These are phyloP conservation scores for Stegastes partitus DNA, from an alignment of 2,113 vertebrate species.

Conservation along the genomic window DNA sequence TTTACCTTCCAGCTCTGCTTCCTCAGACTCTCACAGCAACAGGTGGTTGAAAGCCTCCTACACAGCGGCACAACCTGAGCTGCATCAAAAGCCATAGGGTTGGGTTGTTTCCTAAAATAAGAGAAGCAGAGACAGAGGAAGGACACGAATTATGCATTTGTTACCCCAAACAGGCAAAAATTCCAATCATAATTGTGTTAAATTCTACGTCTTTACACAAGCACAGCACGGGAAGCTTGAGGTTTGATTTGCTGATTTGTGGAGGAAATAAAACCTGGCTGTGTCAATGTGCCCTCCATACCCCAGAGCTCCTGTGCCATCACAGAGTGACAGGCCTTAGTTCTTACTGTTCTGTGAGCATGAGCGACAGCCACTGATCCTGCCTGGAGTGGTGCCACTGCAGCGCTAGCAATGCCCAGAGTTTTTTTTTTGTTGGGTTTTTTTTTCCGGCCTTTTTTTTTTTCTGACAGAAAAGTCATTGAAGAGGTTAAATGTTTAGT, in stretches of 20 bases:
- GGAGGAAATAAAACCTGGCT: slow-evolving; percentile 29
- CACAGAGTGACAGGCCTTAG: slow-evolving; percentile 58
- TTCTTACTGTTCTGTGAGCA: slow-evolving; percentile 66
- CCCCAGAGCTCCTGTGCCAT: slow-evolving; percentile 53
- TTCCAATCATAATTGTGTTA: too few species aligned
- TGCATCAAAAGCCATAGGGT: slow-evolving; percentile 37
- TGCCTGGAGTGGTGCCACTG: slow-evolving; percentile 70
- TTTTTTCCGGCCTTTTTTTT: slow-evolving; percentile 40
- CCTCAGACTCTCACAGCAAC: slow-evolving; percentile 25
- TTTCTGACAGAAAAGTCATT: slow-evolving; percentile 60
- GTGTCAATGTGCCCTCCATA: slow-evolving; percentile 46
- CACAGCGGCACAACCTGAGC: slow-evolving; percentile 31
- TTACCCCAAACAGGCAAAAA: too few species aligned
- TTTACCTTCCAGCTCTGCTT: slow-evolving; percentile 41
- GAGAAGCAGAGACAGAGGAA: slow-evolving; percentile 32
- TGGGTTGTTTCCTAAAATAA: slow-evolving; percentile 37
- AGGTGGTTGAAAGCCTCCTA: slow-evolving; percentile 53
- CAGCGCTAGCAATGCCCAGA: slow-evolving; percentile 59
- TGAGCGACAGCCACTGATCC: slow-evolving; percentile 67
- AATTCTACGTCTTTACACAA: not conserved
- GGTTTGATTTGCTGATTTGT: slow-evolving; percentile 26
- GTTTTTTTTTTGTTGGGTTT: slow-evolving; percentile 29
- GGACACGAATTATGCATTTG: slow-evolving; percentile 43
- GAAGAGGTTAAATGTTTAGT: slow-evolving; percentile 78
- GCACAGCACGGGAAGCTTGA: slow-evolving; percentile 14